These are phyloP conservation scores for Drosophila varians DNA, from an alignment of 1,140 invertebrate genomes.

Conservation along the genomic window DNA sequence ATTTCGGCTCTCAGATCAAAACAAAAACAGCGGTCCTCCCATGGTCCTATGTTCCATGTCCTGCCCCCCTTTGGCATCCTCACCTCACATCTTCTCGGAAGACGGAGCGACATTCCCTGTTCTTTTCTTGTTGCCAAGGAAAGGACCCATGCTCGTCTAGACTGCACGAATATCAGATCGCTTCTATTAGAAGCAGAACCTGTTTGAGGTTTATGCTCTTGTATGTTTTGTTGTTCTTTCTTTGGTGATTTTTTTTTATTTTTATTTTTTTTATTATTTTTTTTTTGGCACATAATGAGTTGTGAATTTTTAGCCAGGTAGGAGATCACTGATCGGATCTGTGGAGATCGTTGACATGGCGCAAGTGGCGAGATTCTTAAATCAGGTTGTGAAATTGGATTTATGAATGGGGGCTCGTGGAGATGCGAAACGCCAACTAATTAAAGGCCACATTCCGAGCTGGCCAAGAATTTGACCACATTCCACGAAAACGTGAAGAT, in stretches of 20 bases:
- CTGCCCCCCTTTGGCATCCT: not conserved
- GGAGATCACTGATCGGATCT: constrained; percentile 2
- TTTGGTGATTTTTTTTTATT: not conserved
- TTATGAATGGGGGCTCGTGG: constrained; percentile 66
- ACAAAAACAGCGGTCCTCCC: constrained; percentile 40
- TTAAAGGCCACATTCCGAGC: constrained; percentile 49
- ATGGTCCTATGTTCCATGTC: not conserved
- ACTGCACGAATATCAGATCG: constrained; percentile 50
- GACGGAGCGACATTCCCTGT: constrained; percentile 45
- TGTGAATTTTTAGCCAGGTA: constrained; percentile 51
- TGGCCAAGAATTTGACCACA: constrained; percentile 8
- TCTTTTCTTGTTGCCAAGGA: constrained; percentile 48
- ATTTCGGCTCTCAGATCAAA: constrained; percentile 32
- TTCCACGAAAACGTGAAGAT: constrained; percentile 21
- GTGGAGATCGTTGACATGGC: constrained; percentile 68
- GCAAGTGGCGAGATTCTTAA: constrained; percentile 67
- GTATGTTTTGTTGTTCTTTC: constrained; percentile 20
- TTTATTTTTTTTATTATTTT: too few species aligned
- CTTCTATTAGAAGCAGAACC: constrained; percentile 67
- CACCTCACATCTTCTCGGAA: constrained; percentile 26
- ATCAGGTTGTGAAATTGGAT: constrained; percentile 77
- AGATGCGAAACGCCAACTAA: constrained; percentile 28
- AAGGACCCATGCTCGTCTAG: constrained; percentile 68
- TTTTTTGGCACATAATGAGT: constrained; percentile 28
- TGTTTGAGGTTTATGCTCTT: constrained; percentile 51